Evolutionary conservation across 1,140 invertebrate genomes (phyloP).

Genomic region (Cyclargus thomasi): DNA sequence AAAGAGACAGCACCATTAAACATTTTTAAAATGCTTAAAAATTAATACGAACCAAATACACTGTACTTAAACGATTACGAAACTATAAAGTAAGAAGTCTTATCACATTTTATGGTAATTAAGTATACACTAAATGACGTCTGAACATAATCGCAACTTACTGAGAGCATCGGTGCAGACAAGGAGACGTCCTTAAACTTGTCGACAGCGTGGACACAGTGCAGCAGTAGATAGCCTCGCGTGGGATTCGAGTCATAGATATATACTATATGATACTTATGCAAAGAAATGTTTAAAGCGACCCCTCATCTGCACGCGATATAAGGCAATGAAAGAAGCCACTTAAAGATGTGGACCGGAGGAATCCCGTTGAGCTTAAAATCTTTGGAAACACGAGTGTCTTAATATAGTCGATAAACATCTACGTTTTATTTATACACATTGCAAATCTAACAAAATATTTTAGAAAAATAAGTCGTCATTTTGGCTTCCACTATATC

Average conservation of each 20-base stretch:
- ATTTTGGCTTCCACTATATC: conserved; percentile 70
- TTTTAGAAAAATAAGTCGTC: conserved; percentile 73
- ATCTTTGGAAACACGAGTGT: conserved; percentile 71
- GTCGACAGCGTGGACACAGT: neutral
- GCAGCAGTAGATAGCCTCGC: neutral
- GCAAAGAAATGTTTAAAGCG: neutral
- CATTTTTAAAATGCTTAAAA: conserved; percentile 42
- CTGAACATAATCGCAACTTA: conserved; percentile 28
- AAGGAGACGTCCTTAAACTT: neutral
- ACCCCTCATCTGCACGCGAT: neutral
- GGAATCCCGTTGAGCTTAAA: conserved; percentile 68
- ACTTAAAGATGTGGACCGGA: conserved; percentile 11
- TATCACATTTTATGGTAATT: conserved; percentile 66
- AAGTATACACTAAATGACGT: conserved; percentile 49
- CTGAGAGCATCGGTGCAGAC: neutral
- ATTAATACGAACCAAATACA: conserved; percentile 41
- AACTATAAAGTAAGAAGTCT: conserved; percentile 52
- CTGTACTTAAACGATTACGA: conserved; percentile 42
- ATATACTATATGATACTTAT: neutral
- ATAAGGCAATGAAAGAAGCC: neutral
- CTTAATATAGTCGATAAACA: conserved; percentile 65
- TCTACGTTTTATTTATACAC: conserved; percentile 61
- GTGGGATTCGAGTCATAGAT: neutral
- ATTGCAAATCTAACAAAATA: conserved; percentile 71
- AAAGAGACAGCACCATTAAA: conserved; percentile 47